These are phyloP conservation scores for Luscinia megarhynchos DNA, from an alignment of 2,797 vertebrate genomes.

Conservation along the genomic window DNA sequence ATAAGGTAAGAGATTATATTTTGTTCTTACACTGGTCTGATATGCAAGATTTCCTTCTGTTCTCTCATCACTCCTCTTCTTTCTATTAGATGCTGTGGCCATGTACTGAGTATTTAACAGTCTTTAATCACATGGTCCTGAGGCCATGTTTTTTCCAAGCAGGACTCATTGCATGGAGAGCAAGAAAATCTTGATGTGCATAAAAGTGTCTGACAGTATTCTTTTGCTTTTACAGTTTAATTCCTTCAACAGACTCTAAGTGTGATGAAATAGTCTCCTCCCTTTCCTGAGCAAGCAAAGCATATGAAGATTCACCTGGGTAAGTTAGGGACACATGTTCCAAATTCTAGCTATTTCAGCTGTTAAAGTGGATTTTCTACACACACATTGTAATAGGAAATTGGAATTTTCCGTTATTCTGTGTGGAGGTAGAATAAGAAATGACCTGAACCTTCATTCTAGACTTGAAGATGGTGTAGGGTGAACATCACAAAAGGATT, in stretches of 20 bases:
- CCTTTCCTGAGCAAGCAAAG: background rate
- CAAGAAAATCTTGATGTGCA: background rate
- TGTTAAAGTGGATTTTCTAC: constrained; percentile 28
- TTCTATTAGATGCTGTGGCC: background rate
- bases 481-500: background rate
- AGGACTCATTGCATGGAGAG: background rate
- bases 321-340: background rate
- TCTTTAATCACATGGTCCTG: background rate
- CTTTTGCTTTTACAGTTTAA: constrained; percentile 2
- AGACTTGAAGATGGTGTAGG: background rate
- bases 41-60: background rate
- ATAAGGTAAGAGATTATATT: background rate
- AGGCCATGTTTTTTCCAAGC: background rate
- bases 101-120: constrained; percentile 22
- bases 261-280: background rate
- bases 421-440: background rate
- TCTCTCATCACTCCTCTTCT: background rate
- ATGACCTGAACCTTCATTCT: background rate
- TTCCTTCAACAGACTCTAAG: background rate
- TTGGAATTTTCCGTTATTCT: background rate
- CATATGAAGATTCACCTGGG: background rate
- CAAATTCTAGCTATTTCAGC: constrained; percentile 23
- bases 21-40: background rate
- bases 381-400: background rate
- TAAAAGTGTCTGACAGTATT: background rate